Conservation (phyloP, 1,140 invertebrate species). For the Calephelis nemesis region DNA sequence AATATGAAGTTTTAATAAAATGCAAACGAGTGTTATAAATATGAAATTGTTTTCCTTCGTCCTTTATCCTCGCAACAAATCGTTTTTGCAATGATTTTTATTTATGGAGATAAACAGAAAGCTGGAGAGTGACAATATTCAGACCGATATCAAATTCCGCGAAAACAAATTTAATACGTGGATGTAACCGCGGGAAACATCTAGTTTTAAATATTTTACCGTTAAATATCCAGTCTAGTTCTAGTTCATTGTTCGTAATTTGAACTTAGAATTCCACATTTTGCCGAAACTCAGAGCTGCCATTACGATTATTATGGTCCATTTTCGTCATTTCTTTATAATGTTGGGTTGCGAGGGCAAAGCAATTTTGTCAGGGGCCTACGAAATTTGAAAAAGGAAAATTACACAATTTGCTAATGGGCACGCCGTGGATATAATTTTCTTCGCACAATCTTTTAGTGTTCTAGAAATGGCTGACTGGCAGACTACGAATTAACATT, state of each 20-base stretch:
- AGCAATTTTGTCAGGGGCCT: slow-evolving; percentile 66
- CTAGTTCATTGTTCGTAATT: neutral
- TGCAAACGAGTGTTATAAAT: too few relatives aligned
- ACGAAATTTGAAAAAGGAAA: slow-evolving; percentile 72
- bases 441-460: slow-evolving; percentile 52
- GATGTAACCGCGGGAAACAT: too few relatives aligned
- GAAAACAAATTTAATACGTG: too few relatives aligned
- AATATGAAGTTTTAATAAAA: too few relatives aligned
- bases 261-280: slow-evolving; percentile 4
- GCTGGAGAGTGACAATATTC: too few relatives aligned
- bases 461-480: slow-evolving; percentile 15
- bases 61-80: too few relatives aligned
- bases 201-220: too few relatives aligned
- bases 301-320: slow-evolving; percentile 63
- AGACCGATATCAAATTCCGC: too few relatives aligned
- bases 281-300: slow-evolving; percentile 20
- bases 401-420: slow-evolving; percentile 74
- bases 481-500: neutral
- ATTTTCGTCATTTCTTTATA: slow-evolving; percentile 68
- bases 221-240: neutral
- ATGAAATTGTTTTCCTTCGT: too few relatives aligned
- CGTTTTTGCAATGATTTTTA: too few relatives aligned
- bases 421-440: slow-evolving; percentile 59
- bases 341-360: slow-evolving; percentile 60
- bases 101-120: too few relatives aligned